These are phyloP conservation scores for Tetraneura akinire DNA, from an alignment of 1,140 invertebrate genomes.

Conservation along the genomic window DNA sequence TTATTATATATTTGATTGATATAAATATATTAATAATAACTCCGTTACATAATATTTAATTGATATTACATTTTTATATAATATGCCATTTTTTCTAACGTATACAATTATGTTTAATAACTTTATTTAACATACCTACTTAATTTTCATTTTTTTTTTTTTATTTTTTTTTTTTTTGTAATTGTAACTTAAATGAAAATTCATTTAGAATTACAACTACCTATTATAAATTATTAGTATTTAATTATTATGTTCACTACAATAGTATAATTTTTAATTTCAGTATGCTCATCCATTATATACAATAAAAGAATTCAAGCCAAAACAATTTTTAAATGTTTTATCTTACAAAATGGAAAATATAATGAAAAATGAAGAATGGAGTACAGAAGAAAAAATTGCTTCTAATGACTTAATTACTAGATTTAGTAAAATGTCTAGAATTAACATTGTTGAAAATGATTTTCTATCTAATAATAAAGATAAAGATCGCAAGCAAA, in stretches of 20 bases:
- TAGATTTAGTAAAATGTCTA: background rate
- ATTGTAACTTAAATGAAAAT: too few relatives aligned
- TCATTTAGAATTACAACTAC: too few relatives aligned
- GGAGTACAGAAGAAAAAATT: conserved; percentile 6
- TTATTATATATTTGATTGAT: too few relatives aligned
- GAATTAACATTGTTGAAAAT: background rate
- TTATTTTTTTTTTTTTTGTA: too few relatives aligned
- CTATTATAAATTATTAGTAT: background rate
- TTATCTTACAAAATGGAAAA: background rate
- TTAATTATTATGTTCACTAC: too few relatives aligned
- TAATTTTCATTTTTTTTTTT: too few relatives aligned
- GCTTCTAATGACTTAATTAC: background rate
- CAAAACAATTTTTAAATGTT: conserved; percentile 13
- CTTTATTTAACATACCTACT: too few relatives aligned
- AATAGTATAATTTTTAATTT: conserved; percentile 5
- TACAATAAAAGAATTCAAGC: background rate
- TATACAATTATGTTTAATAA: too few relatives aligned
- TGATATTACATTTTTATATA: too few relatives aligned
- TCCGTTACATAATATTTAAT: too few relatives aligned
- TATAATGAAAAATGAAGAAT: background rate
- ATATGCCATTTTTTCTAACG: too few relatives aligned
- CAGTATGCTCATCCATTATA: conserved; percentile 4
- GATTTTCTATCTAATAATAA: background rate
- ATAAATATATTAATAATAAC: too few relatives aligned
- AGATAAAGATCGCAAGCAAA: background rate